Percentiles rank a stretch among this genome's conserved stretches.
Evolutionary conservation across 2,113 vertebrate genomes (phyloP).

Genomic region (Cyrtonyx montezumae): DNA sequence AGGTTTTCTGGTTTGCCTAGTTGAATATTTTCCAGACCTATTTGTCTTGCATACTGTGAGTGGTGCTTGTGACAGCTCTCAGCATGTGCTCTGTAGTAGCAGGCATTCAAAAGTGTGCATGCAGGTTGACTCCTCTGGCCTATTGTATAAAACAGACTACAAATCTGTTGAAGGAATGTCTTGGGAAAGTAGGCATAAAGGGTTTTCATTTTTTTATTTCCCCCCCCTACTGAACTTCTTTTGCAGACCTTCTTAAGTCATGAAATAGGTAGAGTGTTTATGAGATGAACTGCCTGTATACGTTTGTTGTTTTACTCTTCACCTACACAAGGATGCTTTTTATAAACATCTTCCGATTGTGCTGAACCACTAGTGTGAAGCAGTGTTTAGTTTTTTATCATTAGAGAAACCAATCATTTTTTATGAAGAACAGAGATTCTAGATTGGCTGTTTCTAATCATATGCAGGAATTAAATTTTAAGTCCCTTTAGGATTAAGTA

Average conservation of each 20-base stretch:
- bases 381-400: background rate
- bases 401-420: background rate
- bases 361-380: background rate
- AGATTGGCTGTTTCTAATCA: background rate
- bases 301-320: background rate
- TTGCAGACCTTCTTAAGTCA: background rate
- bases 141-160: background rate
- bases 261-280: background rate
- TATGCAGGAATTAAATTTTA: background rate
- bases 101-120: background rate
- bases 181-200: background rate
- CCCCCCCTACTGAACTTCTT: background rate
- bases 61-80: background rate
- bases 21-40: background rate
- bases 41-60: background rate
- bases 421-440: background rate
- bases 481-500: background rate
- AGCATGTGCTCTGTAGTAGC: background rate
- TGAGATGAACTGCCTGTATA: background rate
- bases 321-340: background rate
- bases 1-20: background rate
- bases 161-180: background rate
- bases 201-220: background rate
- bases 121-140: background rate
- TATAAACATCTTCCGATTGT: background rate